phyloP scores from a whole-genome alignment of 2,888 invertebrate genomes.

The Sericinus montela region DNA sequence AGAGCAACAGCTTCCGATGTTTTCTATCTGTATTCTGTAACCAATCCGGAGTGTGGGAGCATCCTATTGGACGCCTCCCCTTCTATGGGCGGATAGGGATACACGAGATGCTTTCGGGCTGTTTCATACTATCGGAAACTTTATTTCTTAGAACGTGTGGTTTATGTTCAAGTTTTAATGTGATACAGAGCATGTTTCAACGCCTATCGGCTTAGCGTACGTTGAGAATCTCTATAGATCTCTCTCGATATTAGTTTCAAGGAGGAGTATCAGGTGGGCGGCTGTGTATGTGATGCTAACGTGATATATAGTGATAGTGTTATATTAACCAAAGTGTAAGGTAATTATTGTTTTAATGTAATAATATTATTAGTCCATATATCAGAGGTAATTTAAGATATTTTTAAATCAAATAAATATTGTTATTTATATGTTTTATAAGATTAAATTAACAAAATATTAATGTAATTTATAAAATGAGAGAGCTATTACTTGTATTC shows the following conservation, averaged over 20 bases:
- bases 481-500: no score
- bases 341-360: no score
- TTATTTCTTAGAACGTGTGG: slow-evolving; percentile 44
- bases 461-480: no score
- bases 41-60: slow-evolving; percentile 51
- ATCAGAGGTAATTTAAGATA: no score
- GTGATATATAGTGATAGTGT: slow-evolving; percentile 20
- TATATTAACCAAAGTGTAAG: slow-evolving; percentile 16
- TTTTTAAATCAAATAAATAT: no score
- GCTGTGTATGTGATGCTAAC: slow-evolving; percentile 27
- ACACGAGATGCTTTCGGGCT: slow-evolving; percentile 45
- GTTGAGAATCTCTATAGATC: slow-evolving; percentile 43
- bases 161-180: slow-evolving; percentile 40
- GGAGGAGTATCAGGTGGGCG: slow-evolving; percentile 55
- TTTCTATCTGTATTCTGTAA: slow-evolving; percentile 48
- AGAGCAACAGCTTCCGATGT: slow-evolving; percentile 50
- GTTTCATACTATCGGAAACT: slow-evolving; percentile 31
- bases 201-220: slow-evolving; percentile 55
- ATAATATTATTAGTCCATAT: no score
- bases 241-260: slow-evolving; percentile 42
- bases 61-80: slow-evolving; percentile 48
- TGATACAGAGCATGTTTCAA: slow-evolving; percentile 45
- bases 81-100: slow-evolving; percentile 54
- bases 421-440: no score
- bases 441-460: no score